A percentile compares a stretch with the other conserved stretches of the same genome.
phyloP scores from a whole-genome alignment of 2,113 vertebrate genomes.

The Microcebus lehilahytsara region DNA sequence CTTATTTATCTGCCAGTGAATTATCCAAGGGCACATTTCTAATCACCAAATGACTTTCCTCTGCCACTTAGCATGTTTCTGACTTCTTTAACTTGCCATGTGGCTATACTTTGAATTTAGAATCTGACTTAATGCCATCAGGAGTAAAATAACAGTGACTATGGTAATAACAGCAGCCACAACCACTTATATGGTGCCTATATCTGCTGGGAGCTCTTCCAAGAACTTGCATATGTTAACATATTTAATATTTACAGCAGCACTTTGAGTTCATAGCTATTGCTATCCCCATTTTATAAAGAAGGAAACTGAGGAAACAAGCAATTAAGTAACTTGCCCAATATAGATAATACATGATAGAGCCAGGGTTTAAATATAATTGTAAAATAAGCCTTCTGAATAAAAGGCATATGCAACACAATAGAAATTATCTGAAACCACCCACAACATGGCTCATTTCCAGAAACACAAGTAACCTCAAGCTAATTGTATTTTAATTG shows the following conservation, averaged over 20 bases:
- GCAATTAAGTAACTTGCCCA: background rate
- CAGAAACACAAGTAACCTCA: conserved; percentile 13
- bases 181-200: background rate
- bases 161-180: background rate
- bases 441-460: background rate
- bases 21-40: background rate
- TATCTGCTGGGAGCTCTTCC: background rate
- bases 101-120: background rate
- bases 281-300: background rate
- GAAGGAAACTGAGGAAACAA: background rate
- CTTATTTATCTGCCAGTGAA: background rate
- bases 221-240: background rate
- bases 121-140: background rate
- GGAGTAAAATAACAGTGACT: background rate
- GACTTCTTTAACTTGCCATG: background rate
- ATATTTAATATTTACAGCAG: background rate
- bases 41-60: background rate
- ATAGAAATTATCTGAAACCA: conserved; percentile 25
- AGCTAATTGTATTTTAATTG: conserved; percentile 11
- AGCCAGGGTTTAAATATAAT: background rate
- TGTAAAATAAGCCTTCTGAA: background rate
- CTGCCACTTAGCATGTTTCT: background rate
- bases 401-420: background rate
- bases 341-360: background rate
- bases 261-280: background rate